Conservation (phyloP, 2,113 vertebrate species). For the Talpa occidentalis region DNA sequence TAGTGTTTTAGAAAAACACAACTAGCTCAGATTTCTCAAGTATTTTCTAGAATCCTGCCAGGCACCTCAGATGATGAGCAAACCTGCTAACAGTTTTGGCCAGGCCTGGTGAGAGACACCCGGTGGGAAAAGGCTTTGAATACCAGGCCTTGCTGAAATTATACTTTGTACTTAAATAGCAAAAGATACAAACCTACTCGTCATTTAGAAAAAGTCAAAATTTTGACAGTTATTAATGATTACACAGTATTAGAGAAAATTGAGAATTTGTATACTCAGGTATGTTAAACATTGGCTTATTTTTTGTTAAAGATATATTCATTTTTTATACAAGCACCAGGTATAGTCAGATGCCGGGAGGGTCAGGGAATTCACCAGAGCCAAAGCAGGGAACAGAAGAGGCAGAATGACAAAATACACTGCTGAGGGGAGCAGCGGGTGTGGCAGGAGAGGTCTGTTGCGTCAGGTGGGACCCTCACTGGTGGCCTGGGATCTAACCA, state of each 20-base stretch:
- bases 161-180: neutral
- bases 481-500: too few species aligned
- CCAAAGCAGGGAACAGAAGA: too few species aligned
- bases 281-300: neutral
- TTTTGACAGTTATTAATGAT: neutral
- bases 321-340: too few species aligned
- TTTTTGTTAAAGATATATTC: too few species aligned
- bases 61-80: neutral
- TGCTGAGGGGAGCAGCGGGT: too few species aligned
- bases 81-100: neutral
- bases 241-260: neutral
- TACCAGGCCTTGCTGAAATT: neutral
- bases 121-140: neutral
- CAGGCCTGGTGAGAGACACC: neutral
- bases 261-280: neutral
- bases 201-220: neutral
- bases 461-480: too few species aligned
- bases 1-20: neutral
- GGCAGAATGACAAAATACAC: too few species aligned
- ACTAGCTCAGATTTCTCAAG: neutral
- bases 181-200: neutral
- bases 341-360: too few species aligned
- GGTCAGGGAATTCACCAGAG: too few species aligned
- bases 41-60: neutral
- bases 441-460: too few species aligned